A percentile compares a stretch with the other conserved stretches of the same genome.
Evolutionary conservation across 1,140 invertebrate species (phyloP).

Genomic region (Drosophila lini): DNA sequence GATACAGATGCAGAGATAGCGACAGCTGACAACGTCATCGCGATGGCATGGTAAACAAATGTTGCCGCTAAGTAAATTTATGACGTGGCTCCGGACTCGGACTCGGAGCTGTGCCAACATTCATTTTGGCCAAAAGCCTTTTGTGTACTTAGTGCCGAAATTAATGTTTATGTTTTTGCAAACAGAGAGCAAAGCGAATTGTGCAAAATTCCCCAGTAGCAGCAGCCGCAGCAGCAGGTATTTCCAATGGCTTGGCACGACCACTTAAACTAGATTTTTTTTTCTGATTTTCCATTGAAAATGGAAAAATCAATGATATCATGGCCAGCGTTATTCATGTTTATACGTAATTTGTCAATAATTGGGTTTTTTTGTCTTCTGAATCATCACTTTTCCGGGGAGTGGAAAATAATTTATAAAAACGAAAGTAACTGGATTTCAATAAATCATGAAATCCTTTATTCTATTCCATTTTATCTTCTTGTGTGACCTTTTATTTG

Average conservation of each 20-base stretch:
- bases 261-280: constrained; percentile 12
- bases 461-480: background rate
- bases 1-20: constrained; percentile 11
- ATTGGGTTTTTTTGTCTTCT: constrained; percentile 12
- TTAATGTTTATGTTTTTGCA: constrained; percentile 39
- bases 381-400: background rate
- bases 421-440: constrained; percentile 1
- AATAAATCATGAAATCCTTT: constrained; percentile 3
- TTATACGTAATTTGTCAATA: constrained; percentile 32
- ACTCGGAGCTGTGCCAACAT: constrained; percentile 22
- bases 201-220: constrained; percentile 20
- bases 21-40: constrained; percentile 57
- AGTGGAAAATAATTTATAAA: background rate
- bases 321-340: constrained; percentile 23
- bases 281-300: constrained; percentile 13
- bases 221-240: constrained; percentile 14
- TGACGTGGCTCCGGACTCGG: constrained; percentile 30
- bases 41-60: constrained; percentile 17
- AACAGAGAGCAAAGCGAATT: constrained; percentile 28
- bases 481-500: constrained; percentile 10
- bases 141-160: constrained; percentile 29
- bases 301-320: constrained; percentile 25
- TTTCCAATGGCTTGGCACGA: constrained; percentile 20
- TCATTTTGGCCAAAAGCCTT: constrained; percentile 21
- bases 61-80: constrained; percentile 32